Evolutionary conservation across 2,113 vertebrate genomes (phyloP).

Genomic region (Dromiciops gliroides): DNA sequence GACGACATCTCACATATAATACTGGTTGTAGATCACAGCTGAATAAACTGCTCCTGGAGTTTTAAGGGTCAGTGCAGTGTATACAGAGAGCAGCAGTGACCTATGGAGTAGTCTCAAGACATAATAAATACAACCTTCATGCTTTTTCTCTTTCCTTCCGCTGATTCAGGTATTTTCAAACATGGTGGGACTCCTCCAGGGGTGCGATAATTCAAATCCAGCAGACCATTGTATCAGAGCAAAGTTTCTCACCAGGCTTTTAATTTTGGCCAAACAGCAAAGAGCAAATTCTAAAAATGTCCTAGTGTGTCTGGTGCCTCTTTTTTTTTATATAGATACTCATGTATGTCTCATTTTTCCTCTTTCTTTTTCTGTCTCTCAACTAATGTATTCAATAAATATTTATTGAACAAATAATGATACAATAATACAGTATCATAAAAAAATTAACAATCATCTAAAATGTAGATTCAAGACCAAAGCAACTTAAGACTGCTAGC

Average conservation of each 20-base stretch:
- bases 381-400: neutral
- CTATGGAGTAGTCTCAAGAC: conserved; percentile 72
- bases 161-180: conserved; percentile 77
- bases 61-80: conserved; percentile 78
- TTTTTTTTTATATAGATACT: neutral
- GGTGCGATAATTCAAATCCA: conserved; percentile 69
- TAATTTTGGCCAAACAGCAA: conserved; percentile 67
- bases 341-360: neutral
- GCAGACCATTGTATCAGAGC: conserved; percentile 71
- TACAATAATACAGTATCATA: neutral
- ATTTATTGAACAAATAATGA: neutral
- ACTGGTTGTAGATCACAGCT: conserved; percentile 81
- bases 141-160: conserved; percentile 72
- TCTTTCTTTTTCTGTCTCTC: neutral
- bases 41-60: conserved; percentile 79
- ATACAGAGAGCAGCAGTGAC: conserved; percentile 78
- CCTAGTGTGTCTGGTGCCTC: conserved; percentile 31
- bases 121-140: conserved; percentile 79
- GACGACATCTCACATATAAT: conserved; percentile 43
- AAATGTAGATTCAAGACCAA: neutral
- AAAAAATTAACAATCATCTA: neutral
- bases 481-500: neutral
- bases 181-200: conserved; percentile 39
- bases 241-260: conserved; percentile 63
- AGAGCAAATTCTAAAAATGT: conserved; percentile 65